phyloP scores from a whole-genome alignment of 2,797 vertebrate genomes.

The Sciurus carolinensis region DNA sequence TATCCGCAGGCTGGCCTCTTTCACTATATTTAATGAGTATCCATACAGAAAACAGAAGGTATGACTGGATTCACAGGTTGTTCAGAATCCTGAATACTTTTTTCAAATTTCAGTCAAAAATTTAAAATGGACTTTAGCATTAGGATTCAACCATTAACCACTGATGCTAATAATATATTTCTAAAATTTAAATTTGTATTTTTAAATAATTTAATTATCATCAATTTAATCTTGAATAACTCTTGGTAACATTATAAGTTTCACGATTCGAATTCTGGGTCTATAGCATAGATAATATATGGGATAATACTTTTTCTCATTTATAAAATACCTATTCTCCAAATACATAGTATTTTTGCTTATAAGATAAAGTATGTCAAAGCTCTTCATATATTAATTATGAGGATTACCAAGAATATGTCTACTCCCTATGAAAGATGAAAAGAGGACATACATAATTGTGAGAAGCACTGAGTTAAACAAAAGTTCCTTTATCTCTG shows the following conservation, averaged over 20 bases:
- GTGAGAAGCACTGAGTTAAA: not conserved
- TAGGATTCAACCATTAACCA: not conserved
- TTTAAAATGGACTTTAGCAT: constrained; percentile 1
- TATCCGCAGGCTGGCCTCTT: not conserved
- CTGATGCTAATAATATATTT: not conserved
- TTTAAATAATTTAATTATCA: not conserved
- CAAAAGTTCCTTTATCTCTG: not conserved
- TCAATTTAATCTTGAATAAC: not conserved
- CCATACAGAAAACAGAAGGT: not conserved
- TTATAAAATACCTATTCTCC: not conserved
- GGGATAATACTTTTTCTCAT: not conserved
- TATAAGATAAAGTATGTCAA: not conserved
- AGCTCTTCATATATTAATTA: not conserved
- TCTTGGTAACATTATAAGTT: not conserved
- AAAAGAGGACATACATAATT: not conserved
- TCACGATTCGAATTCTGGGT: not conserved
- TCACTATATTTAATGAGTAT: not conserved
- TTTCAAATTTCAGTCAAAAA: not conserved
- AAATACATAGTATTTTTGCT: not conserved
- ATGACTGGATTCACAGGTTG: not conserved
- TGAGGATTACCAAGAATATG: not conserved
- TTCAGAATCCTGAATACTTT: not conserved
- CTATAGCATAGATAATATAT: too few species aligned
- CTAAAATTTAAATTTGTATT: not conserved
- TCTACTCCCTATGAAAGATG: not conserved